Conservation (phyloP, 2,888 invertebrate species). For the Caenorhabditis zanzibari region DNA sequence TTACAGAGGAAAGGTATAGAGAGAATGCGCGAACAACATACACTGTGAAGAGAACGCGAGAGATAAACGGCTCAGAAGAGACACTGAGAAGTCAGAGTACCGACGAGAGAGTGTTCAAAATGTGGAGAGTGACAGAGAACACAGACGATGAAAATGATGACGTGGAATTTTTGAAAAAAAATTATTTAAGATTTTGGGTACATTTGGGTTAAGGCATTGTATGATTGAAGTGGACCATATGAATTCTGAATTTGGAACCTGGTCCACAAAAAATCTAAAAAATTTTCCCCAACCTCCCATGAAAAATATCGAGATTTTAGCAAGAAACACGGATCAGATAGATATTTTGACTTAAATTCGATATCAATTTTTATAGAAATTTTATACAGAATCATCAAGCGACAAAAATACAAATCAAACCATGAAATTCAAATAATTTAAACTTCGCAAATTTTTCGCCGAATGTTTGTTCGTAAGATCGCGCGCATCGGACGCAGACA, state of each 20-base stretch:
- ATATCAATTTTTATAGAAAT: background rate
- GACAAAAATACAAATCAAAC: constrained; percentile 12
- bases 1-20: background rate
- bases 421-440: constrained; percentile 31
- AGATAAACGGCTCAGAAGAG: constrained; percentile 39
- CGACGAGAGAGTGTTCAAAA: constrained; percentile 36
- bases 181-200: constrained; percentile 12
- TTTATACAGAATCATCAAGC: background rate
- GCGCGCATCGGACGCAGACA: background rate
- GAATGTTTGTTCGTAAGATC: constrained; percentile 32
- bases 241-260: no score
- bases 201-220: no score
- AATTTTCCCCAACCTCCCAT: no score
- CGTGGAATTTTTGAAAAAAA: constrained; percentile 49
- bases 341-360: no score
- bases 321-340: no score
- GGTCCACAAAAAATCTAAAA: no score
- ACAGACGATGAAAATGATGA: constrained; percentile 24
- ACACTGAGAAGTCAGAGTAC: constrained; percentile 15
- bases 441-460: constrained; percentile 14
- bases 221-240: no score
- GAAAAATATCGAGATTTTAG: background rate
- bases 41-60: constrained; percentile 11
- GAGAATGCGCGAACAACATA: constrained; percentile 1
- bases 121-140: constrained; percentile 36